phyloP scores from a whole-genome alignment of 2,113 vertebrate genomes.

The Micromys minutus region DNA sequence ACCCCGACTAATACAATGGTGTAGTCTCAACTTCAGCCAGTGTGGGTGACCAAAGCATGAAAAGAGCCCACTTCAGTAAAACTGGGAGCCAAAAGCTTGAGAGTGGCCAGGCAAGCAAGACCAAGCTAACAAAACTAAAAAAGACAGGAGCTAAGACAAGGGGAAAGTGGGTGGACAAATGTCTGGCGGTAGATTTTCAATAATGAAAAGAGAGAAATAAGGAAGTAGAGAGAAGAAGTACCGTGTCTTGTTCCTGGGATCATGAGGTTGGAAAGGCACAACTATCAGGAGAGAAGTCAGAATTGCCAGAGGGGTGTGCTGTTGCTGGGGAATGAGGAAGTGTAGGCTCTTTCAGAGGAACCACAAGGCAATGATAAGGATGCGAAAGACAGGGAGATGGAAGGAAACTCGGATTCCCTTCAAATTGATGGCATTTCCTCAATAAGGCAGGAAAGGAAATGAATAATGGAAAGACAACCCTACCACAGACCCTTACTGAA shows the following conservation, averaged over 20 bases:
- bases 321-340: neutral
- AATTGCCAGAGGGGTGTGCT: neutral
- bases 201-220: constrained; percentile 17
- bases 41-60: neutral
- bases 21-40: neutral
- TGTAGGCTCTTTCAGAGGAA: neutral
- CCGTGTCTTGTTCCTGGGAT: neutral
- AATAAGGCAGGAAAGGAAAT: neutral
- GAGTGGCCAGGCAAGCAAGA: neutral
- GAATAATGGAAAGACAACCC: neutral
- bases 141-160: neutral
- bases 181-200: neutral
- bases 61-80: neutral
- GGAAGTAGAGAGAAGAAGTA: neutral
- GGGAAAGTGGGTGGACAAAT: neutral
- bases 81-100: neutral
- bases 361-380: neutral
- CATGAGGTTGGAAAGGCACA: neutral
- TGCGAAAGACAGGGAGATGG: too few relatives aligned
- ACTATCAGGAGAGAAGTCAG: neutral
- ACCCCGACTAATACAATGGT: too few relatives aligned
- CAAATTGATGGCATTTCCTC: neutral
- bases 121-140: neutral
- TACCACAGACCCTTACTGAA: neutral
- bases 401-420: neutral